Conservation (phyloP, 2,888 invertebrate species). For the Metopia argyrocephala region DNA sequence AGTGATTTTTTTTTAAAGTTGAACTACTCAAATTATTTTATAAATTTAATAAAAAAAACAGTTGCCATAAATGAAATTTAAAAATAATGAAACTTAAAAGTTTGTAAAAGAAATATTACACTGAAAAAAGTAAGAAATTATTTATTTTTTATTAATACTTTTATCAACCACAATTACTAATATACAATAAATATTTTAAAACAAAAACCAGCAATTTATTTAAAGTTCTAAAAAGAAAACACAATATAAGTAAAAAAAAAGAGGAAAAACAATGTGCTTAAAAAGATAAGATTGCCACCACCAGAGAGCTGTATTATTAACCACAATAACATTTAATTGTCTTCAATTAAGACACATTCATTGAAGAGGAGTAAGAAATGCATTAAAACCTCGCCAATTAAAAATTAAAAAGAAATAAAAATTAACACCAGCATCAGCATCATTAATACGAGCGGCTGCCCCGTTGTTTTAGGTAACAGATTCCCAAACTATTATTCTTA, state of each 20-base stretch:
- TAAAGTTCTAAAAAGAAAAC: no score
- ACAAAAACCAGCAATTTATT: not conserved
- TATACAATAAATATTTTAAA: not conserved
- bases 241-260: not conserved
- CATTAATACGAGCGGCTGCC: no score
- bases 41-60: constrained; percentile 2
- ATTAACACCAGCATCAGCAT: constrained; percentile 20
- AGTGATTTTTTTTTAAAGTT: constrained; percentile 27
- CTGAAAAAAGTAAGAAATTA: not conserved
- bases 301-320: not conserved
- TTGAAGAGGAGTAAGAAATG: not conserved
- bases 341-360: constrained; percentile 16
- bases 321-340: constrained; percentile 7
- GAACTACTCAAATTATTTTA: constrained; percentile 10
- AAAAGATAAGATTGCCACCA: not conserved
- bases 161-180: no score
- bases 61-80: constrained; percentile 32
- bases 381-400: constrained; percentile 13
- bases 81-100: constrained; percentile 4
- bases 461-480: not conserved
- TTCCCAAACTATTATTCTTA: constrained; percentile 22
- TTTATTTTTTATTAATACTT: no score
- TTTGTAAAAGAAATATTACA: not conserved
- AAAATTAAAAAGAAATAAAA: not conserved
- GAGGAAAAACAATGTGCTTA: not conserved